Evolutionary conservation across 2,888 invertebrate genomes (phyloP), one percentile per base, ranked within the genome.

Genomic region (Clistopyga incitator): DNA sequence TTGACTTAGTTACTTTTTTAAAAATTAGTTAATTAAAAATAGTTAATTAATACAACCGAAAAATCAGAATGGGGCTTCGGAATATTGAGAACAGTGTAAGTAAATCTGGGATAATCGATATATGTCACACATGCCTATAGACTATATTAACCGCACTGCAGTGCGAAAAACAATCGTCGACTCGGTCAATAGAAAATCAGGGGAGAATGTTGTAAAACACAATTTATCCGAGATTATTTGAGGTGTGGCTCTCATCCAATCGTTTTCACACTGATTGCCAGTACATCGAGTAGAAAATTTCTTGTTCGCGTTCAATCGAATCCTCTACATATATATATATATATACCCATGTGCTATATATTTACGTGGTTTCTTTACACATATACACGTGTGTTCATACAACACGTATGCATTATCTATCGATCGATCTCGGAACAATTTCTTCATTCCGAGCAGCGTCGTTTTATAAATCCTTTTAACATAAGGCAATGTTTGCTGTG

Each of bases 231-330:
- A 77, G 80, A 71, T 80, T 78, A 79, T 78, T 77, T 64, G 75
- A 65, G 79, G 77, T 70, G 79, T 29, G 83, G 76, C 78, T 50
- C n/a, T 61, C 45, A 42, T 59, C 15, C 70, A 61, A 45, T 71
- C 75, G 75, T 72, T 77, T 65, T 76, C 47, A 77, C 76, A 76
- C 71, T 80, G 79, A 79, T 80, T 80, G 76, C 79, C 67, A 52
- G 64, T 61, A 54, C 61, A 74, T 77, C 77, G 77, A 81, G 80
- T 64, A 81, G 80, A 78, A 84, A 84, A 78, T 78, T 84, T 77
- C 34, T 80, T 72, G 74, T 80, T 76, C 56, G 59, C 47, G 77
- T 80, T 68, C 83, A 80, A 84, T 74, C 80, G 79, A 77, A 77
- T 72, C 29, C 52, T 54, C 70, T 42, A 71, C 29, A 25, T 38